Evolutionary conservation across 2,888 invertebrate genomes (phyloP), one percentile per base, ranked within the genome.

Genomic region (Melanchra persicariae): DNA sequence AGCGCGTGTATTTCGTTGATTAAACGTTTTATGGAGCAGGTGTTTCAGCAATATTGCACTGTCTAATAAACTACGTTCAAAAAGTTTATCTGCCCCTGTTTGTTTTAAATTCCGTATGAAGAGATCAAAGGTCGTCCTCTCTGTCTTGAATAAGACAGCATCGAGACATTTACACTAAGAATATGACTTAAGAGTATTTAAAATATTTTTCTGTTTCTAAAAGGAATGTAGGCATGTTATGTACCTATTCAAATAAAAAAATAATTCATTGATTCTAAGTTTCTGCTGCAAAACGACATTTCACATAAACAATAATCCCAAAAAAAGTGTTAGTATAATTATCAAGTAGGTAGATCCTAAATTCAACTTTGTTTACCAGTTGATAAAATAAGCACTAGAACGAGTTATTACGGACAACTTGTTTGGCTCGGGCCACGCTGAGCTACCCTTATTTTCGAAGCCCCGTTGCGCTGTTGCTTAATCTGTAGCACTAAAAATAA

Each of bases 371-470:
- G 22, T 73, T 64, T 52, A 52, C 24, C 22, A 30, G n/a, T 40
- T 40, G 15, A 30, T 47, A 52, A 2, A 30, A 73, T 66, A 59
- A 64, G 12, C 22, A 22, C 12, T 9, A 30, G 15, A 37, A 24
- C 7, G 40, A 47, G 5, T 24, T 34, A 47, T 24, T 19, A 52
- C 26, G 34, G 34, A 19, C 22, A 54, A 45, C 59, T 72, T 66
- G 40, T 72, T 64, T 58, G 57, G 37, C 52, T 58, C 57, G 24
- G 54, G 57, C 19, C 22, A 47, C n/a, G 47, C 63, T 26, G 51
- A 72, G 52, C 51, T 52, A 49, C 58, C 26, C 37, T 74, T 69
- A 62, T 62, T 66, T 68, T 55, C 22, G 51, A 45, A 73, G 52
- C 55, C 26, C 34, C 51, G 40, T 65, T 40, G 65, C 51, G 57